Percentiles rank a stretch among this genome's conserved stretches.
These are phyloP conservation scores for Volucella inflata DNA, from an alignment of 2,888 invertebrate genomes.

Conservation along the genomic window DNA sequence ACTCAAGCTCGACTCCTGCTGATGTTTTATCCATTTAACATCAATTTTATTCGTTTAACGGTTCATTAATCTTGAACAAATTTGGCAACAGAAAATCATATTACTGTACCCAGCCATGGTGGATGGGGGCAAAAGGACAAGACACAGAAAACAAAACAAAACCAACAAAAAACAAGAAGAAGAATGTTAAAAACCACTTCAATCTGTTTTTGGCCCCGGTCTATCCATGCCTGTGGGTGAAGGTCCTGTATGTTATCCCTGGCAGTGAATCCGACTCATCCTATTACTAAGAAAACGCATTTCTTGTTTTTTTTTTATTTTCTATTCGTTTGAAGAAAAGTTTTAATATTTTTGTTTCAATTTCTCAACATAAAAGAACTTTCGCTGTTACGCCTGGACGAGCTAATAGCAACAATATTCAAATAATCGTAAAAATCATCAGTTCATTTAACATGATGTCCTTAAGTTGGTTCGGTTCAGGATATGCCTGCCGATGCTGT, in stretches of 20 bases:
- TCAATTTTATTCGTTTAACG: slow-evolving; percentile 74
- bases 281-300: slow-evolving; percentile 37
- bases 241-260: slow-evolving; percentile 25
- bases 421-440: slow-evolving; percentile 75
- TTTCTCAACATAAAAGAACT: slow-evolving; percentile 71
- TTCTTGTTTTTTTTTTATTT: background rate
- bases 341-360: slow-evolving; percentile 74
- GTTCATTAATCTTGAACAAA: slow-evolving; percentile 73
- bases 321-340: slow-evolving; percentile 36
- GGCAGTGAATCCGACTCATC: background rate
- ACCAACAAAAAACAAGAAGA: slow-evolving; percentile 3
- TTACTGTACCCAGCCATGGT: slow-evolving; percentile 44
- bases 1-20: too few relatives aligned
- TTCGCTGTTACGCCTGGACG: slow-evolving; percentile 72
- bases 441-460: slow-evolving; percentile 75
- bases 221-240: background rate
- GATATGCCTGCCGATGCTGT: slow-evolving; percentile 27
- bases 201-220: slow-evolving; percentile 48
- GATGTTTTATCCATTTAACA: slow-evolving; percentile 63
- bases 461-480: slow-evolving; percentile 54
- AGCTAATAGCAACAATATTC: slow-evolving; percentile 74
- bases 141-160: slow-evolving; percentile 15
- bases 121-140: background rate
- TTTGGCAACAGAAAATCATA: slow-evolving; percentile 71
- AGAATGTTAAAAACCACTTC: slow-evolving; percentile 56